A percentile compares a stretch with the other conserved stretches of the same genome.
Evolutionary conservation across 2,797 vertebrate species (phyloP).

Genomic region (Spatula versicolor): DNA sequence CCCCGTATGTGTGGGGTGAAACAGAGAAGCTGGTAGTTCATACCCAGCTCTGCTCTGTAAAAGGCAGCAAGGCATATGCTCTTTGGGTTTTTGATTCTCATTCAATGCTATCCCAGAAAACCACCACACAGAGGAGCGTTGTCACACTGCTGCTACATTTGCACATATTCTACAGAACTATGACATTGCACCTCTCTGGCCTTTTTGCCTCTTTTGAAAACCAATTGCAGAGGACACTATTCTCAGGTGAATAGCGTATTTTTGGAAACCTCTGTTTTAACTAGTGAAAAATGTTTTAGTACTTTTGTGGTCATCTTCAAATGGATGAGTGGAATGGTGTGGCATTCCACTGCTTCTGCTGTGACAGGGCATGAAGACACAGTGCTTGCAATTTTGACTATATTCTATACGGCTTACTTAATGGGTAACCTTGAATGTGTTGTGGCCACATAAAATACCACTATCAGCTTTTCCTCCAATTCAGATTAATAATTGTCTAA

Average conservation of each 20-base stretch:
- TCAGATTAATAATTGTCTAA: background rate
- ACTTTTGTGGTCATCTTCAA: background rate
- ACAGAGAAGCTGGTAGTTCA: background rate
- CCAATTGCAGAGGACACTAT: background rate
- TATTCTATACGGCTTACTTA: background rate
- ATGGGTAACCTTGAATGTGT: background rate
- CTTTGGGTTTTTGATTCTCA: background rate
- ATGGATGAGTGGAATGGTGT: background rate
- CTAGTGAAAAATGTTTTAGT: background rate
- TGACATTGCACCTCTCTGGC: no score
- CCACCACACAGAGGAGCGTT: no score
- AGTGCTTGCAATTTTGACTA: background rate
- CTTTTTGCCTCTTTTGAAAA: background rate
- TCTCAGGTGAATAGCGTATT: background rate
- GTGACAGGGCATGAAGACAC: background rate
- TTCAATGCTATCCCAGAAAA: background rate
- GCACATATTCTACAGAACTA: accelerated
- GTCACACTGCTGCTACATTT: background rate
- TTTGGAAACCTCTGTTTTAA: background rate
- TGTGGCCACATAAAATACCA: background rate
- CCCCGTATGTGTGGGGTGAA: accelerated
- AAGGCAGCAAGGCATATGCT: background rate
- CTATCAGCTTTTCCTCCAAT: background rate
- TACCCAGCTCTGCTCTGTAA: background rate
- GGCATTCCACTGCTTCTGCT: background rate